Percentiles rank a stretch among this genome's conserved stretches.
Conservation (phyloP, 2,113 vertebrate genomes). For the Reinhardtius hippoglossoides region DNA sequence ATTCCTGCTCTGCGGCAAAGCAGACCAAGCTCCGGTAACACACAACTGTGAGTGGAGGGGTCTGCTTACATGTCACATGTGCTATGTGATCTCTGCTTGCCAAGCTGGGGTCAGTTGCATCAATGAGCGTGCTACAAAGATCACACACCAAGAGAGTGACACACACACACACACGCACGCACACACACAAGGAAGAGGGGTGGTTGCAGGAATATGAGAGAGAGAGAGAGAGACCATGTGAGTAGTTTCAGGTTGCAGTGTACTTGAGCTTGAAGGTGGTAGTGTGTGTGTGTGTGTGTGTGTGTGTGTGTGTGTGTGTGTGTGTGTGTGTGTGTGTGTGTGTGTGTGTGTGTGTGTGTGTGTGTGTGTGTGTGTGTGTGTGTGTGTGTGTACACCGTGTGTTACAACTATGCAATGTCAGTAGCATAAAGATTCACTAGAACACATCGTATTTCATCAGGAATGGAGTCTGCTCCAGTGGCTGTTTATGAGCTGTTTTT, state of each 20-base stretch:
- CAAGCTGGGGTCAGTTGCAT: not conserved
- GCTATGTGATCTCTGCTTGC: conserved; percentile 42
- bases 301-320: not conserved
- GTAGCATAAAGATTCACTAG: not conserved
- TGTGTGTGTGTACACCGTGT: conserved; percentile 5
- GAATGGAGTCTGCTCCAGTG: not conserved
- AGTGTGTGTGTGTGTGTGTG: conserved; percentile 4
- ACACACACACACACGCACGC: no score
- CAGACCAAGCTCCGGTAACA: conserved; percentile 41
- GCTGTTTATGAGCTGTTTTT: conserved; percentile 2
- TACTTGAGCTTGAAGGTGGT: conserved; percentile 16
- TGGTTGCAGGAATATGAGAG: conserved; percentile 23
- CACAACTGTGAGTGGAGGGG: not conserved
- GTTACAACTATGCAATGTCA: conserved; percentile 12
- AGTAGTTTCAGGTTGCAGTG: conserved; percentile 30
- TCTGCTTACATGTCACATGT: conserved; percentile 30
- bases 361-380: conserved; percentile 4
- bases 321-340: conserved; percentile 11
- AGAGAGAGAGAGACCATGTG: conserved; percentile 10
- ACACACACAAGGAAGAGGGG: no score
- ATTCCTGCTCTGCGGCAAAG: conserved; percentile 38
- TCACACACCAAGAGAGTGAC: no score
- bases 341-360: no score
- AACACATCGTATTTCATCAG: not conserved
- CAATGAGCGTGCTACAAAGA: no score